phyloP scores from a whole-genome alignment of 2,797 vertebrate species.

The Argya squamiceps region DNA sequence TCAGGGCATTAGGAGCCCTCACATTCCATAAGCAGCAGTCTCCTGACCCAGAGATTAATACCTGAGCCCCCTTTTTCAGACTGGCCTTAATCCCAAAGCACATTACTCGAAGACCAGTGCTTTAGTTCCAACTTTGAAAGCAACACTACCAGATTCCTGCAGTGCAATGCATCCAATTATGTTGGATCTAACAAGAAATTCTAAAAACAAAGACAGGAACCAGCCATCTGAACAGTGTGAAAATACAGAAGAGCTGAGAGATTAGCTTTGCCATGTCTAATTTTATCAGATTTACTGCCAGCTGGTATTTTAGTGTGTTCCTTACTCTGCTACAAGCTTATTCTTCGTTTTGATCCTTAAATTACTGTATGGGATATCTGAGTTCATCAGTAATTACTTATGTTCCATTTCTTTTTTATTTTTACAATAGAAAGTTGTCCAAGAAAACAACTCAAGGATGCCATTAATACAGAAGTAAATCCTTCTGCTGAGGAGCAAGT shows the following conservation, averaged over 20 bases:
- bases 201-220: slow-evolving; percentile 6
- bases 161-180: neutral
- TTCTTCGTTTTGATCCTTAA: neutral
- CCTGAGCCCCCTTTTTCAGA: neutral
- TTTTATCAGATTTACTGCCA: slow-evolving; percentile 52
- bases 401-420: neutral
- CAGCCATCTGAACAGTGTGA: slow-evolving; percentile 42
- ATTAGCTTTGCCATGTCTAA: slow-evolving; percentile 14
- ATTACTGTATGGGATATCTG: neutral
- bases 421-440: neutral
- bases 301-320: neutral
- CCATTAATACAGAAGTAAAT: neutral
- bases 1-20: neutral
- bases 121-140: neutral
- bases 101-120: neutral
- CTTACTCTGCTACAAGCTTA: neutral
- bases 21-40: neutral
- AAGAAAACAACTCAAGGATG: neutral
- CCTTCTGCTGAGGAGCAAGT: neutral
- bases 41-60: neutral
- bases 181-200: neutral
- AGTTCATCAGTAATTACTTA: neutral
- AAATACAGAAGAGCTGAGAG: slow-evolving; percentile 15
- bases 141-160: neutral
- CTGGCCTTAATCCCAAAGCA: neutral